phyloP scores from a whole-genome alignment of 1,140 invertebrate species.

The Lordiphosa stackelbergi region DNA sequence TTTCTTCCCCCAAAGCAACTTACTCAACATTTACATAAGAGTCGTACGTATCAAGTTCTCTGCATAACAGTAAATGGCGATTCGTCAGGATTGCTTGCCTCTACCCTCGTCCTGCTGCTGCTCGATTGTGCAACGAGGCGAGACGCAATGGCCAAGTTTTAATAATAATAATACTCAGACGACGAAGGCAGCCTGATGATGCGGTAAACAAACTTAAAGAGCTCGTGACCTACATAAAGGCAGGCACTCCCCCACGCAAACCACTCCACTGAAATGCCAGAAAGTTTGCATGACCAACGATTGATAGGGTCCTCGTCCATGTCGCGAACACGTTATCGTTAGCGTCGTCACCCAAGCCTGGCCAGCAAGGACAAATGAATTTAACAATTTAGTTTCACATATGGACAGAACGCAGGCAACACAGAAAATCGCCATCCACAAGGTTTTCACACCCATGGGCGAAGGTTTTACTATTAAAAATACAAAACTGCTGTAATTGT shows the following conservation, averaged over 20 bases:
- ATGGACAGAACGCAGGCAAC: conserved; percentile 27
- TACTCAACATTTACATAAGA: conserved; percentile 46
- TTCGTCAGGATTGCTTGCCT: conserved; percentile 12
- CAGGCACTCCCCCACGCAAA: conserved; percentile 16
- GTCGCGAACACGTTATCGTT: conserved; percentile 11
- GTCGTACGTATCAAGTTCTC: conserved; percentile 38
- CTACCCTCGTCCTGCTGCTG: neutral
- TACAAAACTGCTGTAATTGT: conserved; percentile 8
- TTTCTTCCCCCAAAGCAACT: conserved; percentile 13
- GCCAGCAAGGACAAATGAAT: conserved; percentile 38
- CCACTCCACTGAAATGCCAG: conserved; percentile 16
- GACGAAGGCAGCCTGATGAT: conserved; percentile 16
- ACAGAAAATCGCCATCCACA: neutral
- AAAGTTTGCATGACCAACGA: conserved; percentile 56
- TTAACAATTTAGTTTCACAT: conserved; percentile 63
- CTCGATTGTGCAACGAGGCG: conserved; percentile 35
- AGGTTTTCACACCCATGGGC: conserved; percentile 28
- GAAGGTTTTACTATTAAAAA: conserved; percentile 15
- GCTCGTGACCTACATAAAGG: conserved; percentile 52
- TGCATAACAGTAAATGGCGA: conserved; percentile 48
- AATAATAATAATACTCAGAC: conserved; percentile 38
- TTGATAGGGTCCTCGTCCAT: conserved; percentile 38
- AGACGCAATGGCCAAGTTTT: conserved; percentile 48
- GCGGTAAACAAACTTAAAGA: conserved; percentile 64
- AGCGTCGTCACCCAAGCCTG: conserved; percentile 22